A percentile compares a stretch with the other conserved stretches of the same genome.
Conservation (phyloP, 1,140 invertebrate species). For the Chrysomallon squamiferum region DNA sequence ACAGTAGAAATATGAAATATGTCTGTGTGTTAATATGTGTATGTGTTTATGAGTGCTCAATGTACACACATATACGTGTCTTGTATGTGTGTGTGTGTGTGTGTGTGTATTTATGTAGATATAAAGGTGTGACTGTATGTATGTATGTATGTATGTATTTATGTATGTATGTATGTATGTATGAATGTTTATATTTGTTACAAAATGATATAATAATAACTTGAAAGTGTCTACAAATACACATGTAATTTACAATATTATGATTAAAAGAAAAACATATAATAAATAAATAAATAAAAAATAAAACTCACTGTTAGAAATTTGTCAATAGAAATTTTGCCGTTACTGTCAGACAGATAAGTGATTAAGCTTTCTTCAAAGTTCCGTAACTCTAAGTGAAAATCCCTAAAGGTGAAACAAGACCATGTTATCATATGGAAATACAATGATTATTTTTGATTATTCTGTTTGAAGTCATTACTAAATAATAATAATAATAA, state of each 20-base stretch:
- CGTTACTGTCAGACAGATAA: no score
- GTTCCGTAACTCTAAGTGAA: no score
- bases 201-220: not conserved
- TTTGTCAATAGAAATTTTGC: no score
- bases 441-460: no score
- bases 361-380: no score
- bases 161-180: not conserved
- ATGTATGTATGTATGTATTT: not conserved
- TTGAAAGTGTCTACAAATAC: not conserved
- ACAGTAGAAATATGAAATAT: conserved; percentile 3
- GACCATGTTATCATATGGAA: no score
- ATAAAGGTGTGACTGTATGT: conserved; percentile 5
- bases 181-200: not conserved
- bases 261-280: not conserved
- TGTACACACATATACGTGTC: not conserved
- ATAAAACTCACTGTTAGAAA: not conserved
- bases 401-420: no score
- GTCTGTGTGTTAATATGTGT: not conserved
- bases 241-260: not conserved
- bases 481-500: no score
- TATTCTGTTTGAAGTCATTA: no score
- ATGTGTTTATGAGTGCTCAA: no score
- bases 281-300: not conserved
- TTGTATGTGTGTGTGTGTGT: conserved; percentile 3
- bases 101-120: conserved; percentile 2